Conservation (phyloP, 2,113 vertebrate species). For the Otolemur garnettii region DNA sequence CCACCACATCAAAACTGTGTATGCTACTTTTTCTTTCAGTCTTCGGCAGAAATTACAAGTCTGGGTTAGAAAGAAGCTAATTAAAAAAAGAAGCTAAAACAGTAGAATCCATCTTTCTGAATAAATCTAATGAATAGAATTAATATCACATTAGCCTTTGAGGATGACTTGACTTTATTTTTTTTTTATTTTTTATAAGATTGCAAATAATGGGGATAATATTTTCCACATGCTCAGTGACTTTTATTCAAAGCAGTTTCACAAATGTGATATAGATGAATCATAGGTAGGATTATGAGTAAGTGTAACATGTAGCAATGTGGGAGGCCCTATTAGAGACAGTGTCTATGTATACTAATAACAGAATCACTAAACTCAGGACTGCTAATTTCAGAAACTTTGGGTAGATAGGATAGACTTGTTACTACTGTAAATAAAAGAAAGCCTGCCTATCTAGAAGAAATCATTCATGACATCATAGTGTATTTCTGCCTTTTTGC, state of each 20-base stretch:
- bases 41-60: not conserved
- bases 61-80: not conserved
- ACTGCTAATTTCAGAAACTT: conserved; percentile 57
- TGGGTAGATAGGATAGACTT: not conserved
- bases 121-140: not conserved
- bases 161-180: not conserved
- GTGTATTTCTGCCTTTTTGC: not conserved
- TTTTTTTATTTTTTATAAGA: not conserved
- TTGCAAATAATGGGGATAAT: not conserved
- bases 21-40: not conserved
- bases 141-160: not conserved
- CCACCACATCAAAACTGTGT: not conserved
- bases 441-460: not conserved
- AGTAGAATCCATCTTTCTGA: not conserved
- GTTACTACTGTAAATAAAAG: conserved; percentile 2
- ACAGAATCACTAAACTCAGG: conserved; percentile 43
- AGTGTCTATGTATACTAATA: conserved; percentile 4
- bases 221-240: conserved; percentile 50
- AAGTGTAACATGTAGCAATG: conserved; percentile 55
- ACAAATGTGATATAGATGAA: conserved; percentile 62
- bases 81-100: conserved; percentile 33
- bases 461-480: not conserved
- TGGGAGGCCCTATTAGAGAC: conserved; percentile 63
- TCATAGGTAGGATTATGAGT: conserved; percentile 72
- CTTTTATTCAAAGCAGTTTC: conserved; percentile 68